Evolutionary conservation across 2,113 vertebrate genomes (phyloP).

Genomic region (Fukomys damarensis): DNA sequence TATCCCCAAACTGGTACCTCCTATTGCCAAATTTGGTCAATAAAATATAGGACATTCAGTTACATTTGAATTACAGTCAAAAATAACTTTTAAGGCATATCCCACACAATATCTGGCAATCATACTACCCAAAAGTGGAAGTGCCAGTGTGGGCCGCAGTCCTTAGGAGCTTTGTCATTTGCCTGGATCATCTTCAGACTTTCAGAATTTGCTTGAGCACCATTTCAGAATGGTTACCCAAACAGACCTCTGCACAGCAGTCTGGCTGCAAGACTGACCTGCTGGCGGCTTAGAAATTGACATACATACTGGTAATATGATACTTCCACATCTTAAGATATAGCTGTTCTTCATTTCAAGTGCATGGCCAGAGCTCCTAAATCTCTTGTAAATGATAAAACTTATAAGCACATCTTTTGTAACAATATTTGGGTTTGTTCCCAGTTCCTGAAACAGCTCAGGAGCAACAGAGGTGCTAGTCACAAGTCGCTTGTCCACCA

Average conservation of each 20-base stretch:
- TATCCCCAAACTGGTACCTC: neutral
- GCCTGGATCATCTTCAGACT: neutral
- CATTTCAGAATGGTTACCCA: neutral
- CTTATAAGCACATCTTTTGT: neutral
- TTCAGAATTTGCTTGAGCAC: neutral
- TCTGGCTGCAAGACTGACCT: neutral
- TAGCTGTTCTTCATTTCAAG: neutral
- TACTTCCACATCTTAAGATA: neutral
- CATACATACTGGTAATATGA: neutral
- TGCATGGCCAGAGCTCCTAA: neutral
- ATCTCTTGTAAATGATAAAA: neutral
- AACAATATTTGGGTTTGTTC: neutral
- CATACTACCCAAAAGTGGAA: neutral
- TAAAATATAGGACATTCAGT: neutral
- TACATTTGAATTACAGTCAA: constrained; percentile 7
- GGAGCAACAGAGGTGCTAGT: neutral
- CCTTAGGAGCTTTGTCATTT: neutral
- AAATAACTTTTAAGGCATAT: neutral
- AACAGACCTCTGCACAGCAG: neutral
- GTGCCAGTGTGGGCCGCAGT: neutral
- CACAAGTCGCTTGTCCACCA: neutral
- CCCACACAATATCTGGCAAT: neutral
- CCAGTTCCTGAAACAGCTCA: neutral
- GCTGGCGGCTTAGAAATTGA: neutral
- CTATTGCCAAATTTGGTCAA: neutral